phyloP scores from a whole-genome alignment of 2,888 invertebrate genomes.

The Gari tellinella region DNA sequence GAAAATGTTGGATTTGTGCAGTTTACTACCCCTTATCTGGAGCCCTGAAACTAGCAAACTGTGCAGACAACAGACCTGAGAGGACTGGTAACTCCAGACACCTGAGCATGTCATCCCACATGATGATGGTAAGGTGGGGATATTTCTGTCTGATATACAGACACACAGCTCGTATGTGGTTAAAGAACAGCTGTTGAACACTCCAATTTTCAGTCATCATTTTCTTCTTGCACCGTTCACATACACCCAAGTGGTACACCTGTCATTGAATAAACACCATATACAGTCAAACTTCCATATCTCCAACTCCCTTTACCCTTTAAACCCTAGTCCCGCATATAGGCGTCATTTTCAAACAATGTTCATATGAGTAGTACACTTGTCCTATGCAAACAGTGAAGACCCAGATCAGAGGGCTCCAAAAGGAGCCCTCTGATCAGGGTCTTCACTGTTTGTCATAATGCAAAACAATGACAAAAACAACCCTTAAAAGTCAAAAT shows the following conservation, averaged over 20 bases:
- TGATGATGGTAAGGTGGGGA: conserved; percentile 87
- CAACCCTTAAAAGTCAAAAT: too few relatives aligned
- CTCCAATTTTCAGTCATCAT: conserved; percentile 77
- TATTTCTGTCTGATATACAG: conserved; percentile 88
- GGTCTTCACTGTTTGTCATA: too few relatives aligned
- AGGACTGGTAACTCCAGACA: conserved; percentile 68
- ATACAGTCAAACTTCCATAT: too few relatives aligned
- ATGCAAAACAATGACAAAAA: too few relatives aligned
- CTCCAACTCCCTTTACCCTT: not conserved
- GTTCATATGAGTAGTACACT: too few relatives aligned
- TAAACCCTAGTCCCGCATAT: not conserved
- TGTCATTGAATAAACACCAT: conserved; percentile 45
- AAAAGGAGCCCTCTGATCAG: too few relatives aligned
- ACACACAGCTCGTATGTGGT: conserved; percentile 78
- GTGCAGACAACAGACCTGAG: conserved; percentile 62
- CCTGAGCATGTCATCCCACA: conserved; percentile 93
- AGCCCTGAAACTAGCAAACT: too few relatives aligned
- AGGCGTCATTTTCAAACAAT: too few relatives aligned
- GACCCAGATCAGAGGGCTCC: too few relatives aligned
- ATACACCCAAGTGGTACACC: conserved; percentile 88
- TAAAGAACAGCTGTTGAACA: conserved; percentile 81
- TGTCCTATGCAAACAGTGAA: too few relatives aligned
- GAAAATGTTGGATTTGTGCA: too few relatives aligned
- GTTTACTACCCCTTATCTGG: too few relatives aligned
- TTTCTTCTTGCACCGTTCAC: conserved; percentile 80